A percentile compares a stretch with the other conserved stretches of the same genome.
phyloP scores from a whole-genome alignment of 2,113 vertebrate genomes.

The Todiramphus chloris region DNA sequence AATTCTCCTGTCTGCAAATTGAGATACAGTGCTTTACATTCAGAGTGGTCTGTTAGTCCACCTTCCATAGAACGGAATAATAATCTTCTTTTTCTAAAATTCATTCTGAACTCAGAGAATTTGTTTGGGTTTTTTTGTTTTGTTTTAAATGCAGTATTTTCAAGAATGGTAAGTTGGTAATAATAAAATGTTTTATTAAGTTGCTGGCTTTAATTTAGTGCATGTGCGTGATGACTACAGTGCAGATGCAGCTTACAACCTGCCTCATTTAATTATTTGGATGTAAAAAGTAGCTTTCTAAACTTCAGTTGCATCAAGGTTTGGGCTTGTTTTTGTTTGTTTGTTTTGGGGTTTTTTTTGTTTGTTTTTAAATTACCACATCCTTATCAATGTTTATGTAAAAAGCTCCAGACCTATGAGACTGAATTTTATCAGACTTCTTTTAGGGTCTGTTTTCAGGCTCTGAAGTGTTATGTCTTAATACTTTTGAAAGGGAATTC shows the following conservation, averaged over 20 bases:
- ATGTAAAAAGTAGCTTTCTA: background rate
- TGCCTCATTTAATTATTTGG: background rate
- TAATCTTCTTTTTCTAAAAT: background rate
- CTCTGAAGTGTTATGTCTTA: background rate
- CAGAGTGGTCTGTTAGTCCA: accelerated
- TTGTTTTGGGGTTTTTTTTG: too few relatives aligned
- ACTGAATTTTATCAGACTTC: background rate
- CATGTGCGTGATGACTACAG: accelerated
- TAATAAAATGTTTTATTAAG: background rate
- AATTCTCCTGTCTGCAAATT: accelerated
- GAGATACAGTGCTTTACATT: background rate
- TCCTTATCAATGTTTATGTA: background rate
- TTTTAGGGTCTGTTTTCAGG: background rate
- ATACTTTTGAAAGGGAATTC: background rate
- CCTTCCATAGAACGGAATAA: background rate
- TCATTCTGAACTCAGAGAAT: background rate
- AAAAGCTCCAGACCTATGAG: background rate
- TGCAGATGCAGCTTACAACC: background rate
- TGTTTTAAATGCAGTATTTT: background rate
- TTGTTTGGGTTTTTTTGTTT: background rate
- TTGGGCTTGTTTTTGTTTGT: too few relatives aligned
- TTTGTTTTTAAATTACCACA: background rate
- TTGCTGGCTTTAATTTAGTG: background rate
- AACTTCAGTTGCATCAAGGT: background rate
- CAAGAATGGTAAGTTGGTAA: background rate